A percentile compares a stretch with the other conserved stretches of the same genome.
These are phyloP conservation scores for Lathamus discolor DNA, from an alignment of 2,113 vertebrate genomes.

Conservation along the genomic window DNA sequence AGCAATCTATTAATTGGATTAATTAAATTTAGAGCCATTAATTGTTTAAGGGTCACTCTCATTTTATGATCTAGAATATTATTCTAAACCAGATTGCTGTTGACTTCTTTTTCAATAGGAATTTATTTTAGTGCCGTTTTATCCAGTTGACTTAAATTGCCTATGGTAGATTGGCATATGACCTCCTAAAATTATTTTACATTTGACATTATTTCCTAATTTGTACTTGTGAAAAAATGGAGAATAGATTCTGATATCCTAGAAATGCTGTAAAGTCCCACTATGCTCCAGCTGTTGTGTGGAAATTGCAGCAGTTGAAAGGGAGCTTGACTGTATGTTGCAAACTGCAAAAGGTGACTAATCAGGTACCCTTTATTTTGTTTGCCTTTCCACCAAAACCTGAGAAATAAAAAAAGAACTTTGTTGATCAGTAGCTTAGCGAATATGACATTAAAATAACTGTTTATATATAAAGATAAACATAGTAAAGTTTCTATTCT, in stretches of 20 bases:
- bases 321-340: background rate
- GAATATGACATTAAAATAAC: background rate
- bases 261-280: background rate
- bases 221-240: background rate
- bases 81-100: background rate
- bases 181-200: background rate
- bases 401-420: background rate
- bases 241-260: background rate
- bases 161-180: background rate
- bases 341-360: accelerated
- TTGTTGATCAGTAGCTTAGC: background rate
- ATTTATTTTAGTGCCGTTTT: background rate
- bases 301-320: background rate
- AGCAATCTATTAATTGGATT: background rate
- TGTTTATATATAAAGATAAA: background rate
- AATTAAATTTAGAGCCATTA: background rate
- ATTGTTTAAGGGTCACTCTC: background rate
- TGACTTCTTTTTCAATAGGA: background rate
- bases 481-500: background rate
- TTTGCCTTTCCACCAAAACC: background rate
- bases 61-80: background rate
- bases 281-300: background rate
- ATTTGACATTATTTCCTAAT: background rate
- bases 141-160: background rate
- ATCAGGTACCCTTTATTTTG: background rate